phyloP scores from a whole-genome alignment of 2,888 invertebrate genomes.

The Creontiades dilutus region DNA sequence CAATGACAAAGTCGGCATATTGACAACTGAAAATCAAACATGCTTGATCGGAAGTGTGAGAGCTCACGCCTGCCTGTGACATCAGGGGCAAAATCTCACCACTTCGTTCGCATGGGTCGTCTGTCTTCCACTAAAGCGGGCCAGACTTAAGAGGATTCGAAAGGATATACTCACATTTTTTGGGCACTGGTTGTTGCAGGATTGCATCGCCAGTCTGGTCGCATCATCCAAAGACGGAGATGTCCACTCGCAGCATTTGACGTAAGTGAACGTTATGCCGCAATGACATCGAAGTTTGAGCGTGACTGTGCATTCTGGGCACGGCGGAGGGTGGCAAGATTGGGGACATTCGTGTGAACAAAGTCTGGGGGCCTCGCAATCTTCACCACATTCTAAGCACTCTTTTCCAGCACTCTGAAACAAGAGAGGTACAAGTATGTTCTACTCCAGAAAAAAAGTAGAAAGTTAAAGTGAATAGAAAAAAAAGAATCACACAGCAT shows the following conservation, averaged over 20 bases:
- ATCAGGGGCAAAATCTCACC: too few relatives aligned
- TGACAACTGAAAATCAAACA: too few relatives aligned
- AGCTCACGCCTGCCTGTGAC: too few relatives aligned
- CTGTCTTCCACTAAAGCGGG: too few relatives aligned
- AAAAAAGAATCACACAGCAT: too few relatives aligned
- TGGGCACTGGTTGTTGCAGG: constrained; percentile 92
- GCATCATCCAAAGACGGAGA: constrained; percentile 79
- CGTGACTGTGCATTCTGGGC: constrained; percentile 86
- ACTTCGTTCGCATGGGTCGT: too few relatives aligned
- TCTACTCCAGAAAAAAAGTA: too few relatives aligned
- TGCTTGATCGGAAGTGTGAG: too few relatives aligned
- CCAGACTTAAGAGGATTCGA: too few relatives aligned
- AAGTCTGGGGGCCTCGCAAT: constrained; percentile 84
- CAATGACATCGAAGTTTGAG: constrained; percentile 90
- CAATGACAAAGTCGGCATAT: too few relatives aligned
- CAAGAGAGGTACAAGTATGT: neutral
- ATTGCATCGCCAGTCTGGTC: constrained; percentile 78
- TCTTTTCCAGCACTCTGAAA: constrained; percentile 78
- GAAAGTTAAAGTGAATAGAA: too few relatives aligned
- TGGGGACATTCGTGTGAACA: constrained; percentile 87
- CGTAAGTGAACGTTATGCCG: constrained; percentile 86
- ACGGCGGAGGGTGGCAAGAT: constrained; percentile 86
- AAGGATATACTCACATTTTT: constrained; percentile 83
- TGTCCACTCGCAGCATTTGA: constrained; percentile 86
- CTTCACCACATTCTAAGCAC: constrained; percentile 82